Evolutionary conservation across 2,113 vertebrate genomes (phyloP).

Genomic region (Lophochroa leadbeateri): DNA sequence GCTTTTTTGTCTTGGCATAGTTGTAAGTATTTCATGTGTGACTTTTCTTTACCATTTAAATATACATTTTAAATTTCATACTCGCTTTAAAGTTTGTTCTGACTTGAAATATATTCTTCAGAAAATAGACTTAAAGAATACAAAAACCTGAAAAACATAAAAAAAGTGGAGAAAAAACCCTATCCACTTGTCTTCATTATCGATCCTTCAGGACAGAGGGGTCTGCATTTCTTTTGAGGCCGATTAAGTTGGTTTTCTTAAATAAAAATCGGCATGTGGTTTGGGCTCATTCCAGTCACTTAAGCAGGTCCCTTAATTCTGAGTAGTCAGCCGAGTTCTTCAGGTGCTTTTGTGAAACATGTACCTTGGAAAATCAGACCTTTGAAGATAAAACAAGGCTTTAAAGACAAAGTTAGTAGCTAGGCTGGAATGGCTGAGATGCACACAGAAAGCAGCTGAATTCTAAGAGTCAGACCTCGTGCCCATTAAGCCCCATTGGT

Average conservation of each 20-base stretch:
- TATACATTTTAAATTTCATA: constrained; percentile 14
- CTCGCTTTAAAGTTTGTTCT: background rate
- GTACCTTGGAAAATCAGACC: background rate
- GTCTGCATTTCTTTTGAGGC: background rate
- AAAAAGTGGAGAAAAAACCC: background rate
- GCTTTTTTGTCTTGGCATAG: background rate
- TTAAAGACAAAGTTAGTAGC: background rate
- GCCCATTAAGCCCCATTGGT: background rate
- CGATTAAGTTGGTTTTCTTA: background rate
- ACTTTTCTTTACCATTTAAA: background rate
- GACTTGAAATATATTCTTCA: background rate
- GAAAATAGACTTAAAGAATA: background rate
- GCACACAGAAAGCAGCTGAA: background rate
- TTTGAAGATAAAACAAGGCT: background rate
- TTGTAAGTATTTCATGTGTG: background rate
- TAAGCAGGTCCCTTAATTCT: background rate
- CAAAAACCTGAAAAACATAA: background rate
- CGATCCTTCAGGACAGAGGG: background rate
- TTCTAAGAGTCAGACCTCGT: background rate
- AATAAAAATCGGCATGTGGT: background rate
- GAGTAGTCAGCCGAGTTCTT: background rate
- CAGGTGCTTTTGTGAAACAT: background rate
- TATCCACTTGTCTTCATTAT: background rate
- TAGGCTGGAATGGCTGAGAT: background rate
- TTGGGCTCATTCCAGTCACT: background rate